These are phyloP conservation scores for Selene dorsalis DNA, from an alignment of 2,797 vertebrate genomes.

Conservation along the genomic window DNA sequence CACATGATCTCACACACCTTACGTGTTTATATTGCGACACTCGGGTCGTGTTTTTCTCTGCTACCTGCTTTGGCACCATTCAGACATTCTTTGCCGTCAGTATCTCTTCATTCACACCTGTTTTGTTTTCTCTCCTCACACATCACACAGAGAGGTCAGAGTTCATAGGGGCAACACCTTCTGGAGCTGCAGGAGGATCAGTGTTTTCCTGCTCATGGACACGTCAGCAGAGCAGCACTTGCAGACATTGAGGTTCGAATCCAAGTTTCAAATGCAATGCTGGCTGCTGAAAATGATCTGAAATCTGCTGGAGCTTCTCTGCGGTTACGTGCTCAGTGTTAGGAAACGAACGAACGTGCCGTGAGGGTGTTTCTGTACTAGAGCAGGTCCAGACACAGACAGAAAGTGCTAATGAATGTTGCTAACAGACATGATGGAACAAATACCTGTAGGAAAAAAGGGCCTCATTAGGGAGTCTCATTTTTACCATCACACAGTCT, in stretches of 20 bases:
- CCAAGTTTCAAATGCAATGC: neutral
- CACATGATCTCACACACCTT: neutral
- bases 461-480: neutral
- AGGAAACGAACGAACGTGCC: slow-evolving; percentile 8
- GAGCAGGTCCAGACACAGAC: slow-evolving; percentile 58
- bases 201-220: neutral
- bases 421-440: slow-evolving; percentile 42
- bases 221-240: neutral
- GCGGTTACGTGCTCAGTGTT: neutral
- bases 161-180: neutral
- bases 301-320: slow-evolving; percentile 3
- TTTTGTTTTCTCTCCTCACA: neutral
- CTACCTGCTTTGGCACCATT: slow-evolving; percentile 19
- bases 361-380: neutral
- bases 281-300: slow-evolving; percentile 8
- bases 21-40: slow-evolving; percentile 22
- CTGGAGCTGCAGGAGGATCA: neutral
- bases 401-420: slow-evolving; percentile 7
- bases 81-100: neutral
- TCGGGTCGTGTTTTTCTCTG: slow-evolving; percentile 16
- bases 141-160: neutral
- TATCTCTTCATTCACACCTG: neutral
- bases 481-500: slow-evolving; percentile 12
- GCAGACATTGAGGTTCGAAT: neutral
- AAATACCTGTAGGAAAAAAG: slow-evolving; percentile 17